These are phyloP conservation scores for Sebastes steindachneri DNA, from an alignment of 2,797 vertebrate genomes.

Conservation along the genomic window DNA sequence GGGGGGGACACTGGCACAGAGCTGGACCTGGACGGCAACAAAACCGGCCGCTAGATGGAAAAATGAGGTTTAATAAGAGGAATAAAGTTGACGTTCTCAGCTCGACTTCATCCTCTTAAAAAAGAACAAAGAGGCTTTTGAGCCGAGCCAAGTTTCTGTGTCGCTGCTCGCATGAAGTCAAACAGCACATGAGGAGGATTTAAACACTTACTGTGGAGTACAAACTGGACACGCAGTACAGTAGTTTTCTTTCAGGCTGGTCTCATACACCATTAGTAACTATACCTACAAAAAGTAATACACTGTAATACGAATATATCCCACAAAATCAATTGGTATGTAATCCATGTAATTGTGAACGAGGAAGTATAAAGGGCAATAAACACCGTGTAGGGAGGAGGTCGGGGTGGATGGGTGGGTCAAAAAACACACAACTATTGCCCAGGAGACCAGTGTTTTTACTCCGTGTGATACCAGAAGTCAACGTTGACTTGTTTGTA, in stretches of 20 bases:
- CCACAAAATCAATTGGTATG: too few species aligned
- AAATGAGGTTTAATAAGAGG: background rate
- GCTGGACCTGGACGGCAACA: background rate
- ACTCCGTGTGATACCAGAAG: too few species aligned
- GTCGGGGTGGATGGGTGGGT: too few species aligned
- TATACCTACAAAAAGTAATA: too few species aligned
- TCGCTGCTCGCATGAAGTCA: background rate
- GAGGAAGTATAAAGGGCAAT: too few species aligned
- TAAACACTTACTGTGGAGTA: background rate
- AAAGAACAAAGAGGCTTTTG: constrained; percentile 19
- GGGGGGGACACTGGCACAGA: background rate
- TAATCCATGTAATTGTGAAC: too few species aligned
- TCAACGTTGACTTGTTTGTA: too few species aligned
- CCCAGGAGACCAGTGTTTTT: too few species aligned
- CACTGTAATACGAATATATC: too few species aligned
- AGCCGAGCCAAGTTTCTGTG: background rate
- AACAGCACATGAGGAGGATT: background rate
- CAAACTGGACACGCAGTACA: background rate
- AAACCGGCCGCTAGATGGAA: constrained; percentile 23
- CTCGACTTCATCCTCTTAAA: background rate
- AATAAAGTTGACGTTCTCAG: background rate
- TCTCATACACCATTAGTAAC: rapidly evolving
- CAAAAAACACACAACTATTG: too few species aligned
- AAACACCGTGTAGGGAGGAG: too few species aligned
- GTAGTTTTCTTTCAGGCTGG: too few species aligned